These are phyloP conservation scores for Myiagra hebetior DNA, from an alignment of 2,113 vertebrate genomes.

Conservation along the genomic window DNA sequence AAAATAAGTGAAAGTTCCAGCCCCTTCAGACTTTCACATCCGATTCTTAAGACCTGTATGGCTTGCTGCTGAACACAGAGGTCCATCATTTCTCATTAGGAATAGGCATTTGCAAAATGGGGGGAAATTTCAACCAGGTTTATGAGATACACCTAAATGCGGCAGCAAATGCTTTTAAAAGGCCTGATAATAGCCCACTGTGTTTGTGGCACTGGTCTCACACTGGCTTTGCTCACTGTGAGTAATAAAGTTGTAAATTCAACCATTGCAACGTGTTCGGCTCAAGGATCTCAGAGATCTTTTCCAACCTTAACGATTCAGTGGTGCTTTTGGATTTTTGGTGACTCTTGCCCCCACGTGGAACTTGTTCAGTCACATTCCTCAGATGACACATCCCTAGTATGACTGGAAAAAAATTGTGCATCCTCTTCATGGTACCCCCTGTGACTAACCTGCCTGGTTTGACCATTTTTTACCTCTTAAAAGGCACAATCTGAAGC, in stretches of 20 bases:
- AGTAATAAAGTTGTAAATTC: neutral
- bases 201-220: neutral
- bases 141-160: neutral
- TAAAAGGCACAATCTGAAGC: neutral
- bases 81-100: neutral
- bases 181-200: neutral
- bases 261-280: neutral
- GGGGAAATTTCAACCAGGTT: neutral
- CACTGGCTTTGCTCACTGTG: neutral
- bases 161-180: neutral
- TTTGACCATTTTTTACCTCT: neutral
- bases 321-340: neutral
- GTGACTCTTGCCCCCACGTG: neutral
- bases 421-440: neutral
- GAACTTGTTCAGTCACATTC: neutral
- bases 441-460: neutral
- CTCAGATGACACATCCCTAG: neutral
- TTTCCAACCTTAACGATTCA: neutral
- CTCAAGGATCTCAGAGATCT: neutral
- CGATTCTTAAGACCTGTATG: neutral
- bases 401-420: neutral
- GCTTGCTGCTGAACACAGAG: neutral
- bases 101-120: neutral
- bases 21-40: neutral
- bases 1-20: neutral